Evolutionary conservation across 1,140 invertebrate species (phyloP), one percentile per base, ranked within the genome.

Genomic region (Camponotus vicinus): DNA sequence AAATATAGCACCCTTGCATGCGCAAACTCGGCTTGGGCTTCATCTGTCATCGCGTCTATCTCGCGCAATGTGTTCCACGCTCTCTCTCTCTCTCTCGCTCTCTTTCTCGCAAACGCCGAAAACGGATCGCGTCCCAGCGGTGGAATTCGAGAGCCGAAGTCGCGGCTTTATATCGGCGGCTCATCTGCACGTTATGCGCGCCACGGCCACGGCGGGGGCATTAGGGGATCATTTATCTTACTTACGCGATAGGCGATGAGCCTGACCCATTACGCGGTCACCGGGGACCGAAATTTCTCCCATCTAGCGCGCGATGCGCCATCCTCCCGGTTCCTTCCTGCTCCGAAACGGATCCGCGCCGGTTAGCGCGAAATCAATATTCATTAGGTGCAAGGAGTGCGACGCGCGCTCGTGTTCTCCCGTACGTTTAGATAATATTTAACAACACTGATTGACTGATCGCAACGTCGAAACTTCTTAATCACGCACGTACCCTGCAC

Each of bases 141-240:
- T 83, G 59, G 59, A 86, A 75, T 86, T 86, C 61, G 49, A 73
- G 70, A 73, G 70, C 42, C 55, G 69, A 84, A 86, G 79, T 80
- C 85, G 79, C 77, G 79, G 67, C 67, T 84, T 86, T 75, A 77
- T 86, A 85, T 83, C 88, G 77, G 59, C 88, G 77, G 59, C 73
- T 90, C 86, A 88, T 90, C 78, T 84, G 86, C 71, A 83, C 64
- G 45, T 69, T 69, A 52, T 55, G 71, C 83, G 59, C 64, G 61
- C 78, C 71, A 63, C 77, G 49, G 67, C 69, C 79, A 71, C 85
- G 78, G 77, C 80, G 79, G 86, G 79, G 88, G 89, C 86, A 90
- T 90, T 90, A 90, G 83, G 67, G 88, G 76, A 88, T 90, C 89
- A 90, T 90, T 90, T 90, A 90, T 90, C 89, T 90, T 90, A 90